Base-by-base conservation (phyloP, 2,113 vertebrate species). In the Tachysurus vachellii region DNA sequence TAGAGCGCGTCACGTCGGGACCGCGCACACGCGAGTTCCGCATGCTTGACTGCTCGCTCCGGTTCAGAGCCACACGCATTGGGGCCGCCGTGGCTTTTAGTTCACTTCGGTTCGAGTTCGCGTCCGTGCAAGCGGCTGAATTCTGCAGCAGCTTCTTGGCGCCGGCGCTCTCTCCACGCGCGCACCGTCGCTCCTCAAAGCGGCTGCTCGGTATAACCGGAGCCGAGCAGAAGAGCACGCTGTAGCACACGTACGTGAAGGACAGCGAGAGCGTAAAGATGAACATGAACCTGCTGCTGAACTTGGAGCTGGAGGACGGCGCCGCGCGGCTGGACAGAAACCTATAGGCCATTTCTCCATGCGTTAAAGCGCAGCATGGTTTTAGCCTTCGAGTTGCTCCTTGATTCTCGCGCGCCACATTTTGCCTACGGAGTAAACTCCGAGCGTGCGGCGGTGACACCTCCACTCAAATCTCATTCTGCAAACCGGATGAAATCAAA, bases 321-420 rank as follows among this genome's bases (percentile, higher is more conserved):
- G 92, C 94, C 89, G 92, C 92, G 89, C 95, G 93, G 91, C 94
- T 92, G 90, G 93, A 93, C 86, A 95, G 94, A 92, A 96, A 92
- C 95, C 96, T 95, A 95, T 95, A 96, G 96, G 97, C 97, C 97
- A 98, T 98, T 94, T 94, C 96, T 95, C 96, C 96, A 96, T 96
- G 94, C 95, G 92, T 93, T 94, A 94, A 93, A 89, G 93, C 87
- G 92, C 92, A 91, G 94, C 95, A 95, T 95, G 93, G 28, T 93
- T 90, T 91, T 92, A 94, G 92, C 94, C 93, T 94, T 87, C 71
- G 91, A 91, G 90, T 85, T 87, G 88, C 86, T 71, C 92, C 90
- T 89, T 85, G 85, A 85, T 88, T 47, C 82, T 87, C 88, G 80
- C 54, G 88, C 42, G 83, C 82, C 31, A 70, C 75, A 54, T 53